These are phyloP conservation scores for Cryptophagus acutangulus DNA, from an alignment of 2,888 invertebrate genomes.

Conservation along the genomic window DNA sequence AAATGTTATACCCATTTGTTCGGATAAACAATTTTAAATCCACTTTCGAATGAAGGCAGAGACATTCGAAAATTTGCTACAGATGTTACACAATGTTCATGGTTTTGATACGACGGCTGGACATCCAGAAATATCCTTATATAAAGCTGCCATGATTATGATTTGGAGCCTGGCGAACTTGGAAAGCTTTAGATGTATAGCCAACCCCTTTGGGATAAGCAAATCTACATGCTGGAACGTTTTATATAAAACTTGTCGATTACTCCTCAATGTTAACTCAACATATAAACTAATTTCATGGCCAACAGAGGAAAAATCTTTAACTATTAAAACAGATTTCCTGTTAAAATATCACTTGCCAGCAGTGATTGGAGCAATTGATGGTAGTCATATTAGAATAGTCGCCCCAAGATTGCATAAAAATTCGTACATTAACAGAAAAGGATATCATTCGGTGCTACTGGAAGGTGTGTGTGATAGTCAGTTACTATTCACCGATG, in stretches of 20 bases:
- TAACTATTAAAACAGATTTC: neutral
- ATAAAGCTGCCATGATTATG: conserved; percentile 17
- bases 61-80: neutral
- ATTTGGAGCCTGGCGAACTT: conserved; percentile 19
- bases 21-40: conserved; percentile 13
- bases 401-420: conserved; percentile 18
- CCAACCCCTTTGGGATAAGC: too few relatives aligned
- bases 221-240: conserved; percentile 24
- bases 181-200: too few relatives aligned
- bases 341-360: neutral
- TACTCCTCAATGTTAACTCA: conserved; percentile 19
- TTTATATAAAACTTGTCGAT: conserved; percentile 18
- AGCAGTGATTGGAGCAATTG: conserved; percentile 13
- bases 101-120: conserved; percentile 2
- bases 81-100: too few relatives aligned
- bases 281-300: conserved; percentile 14
- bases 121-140: conserved; percentile 12
- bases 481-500: conserved; percentile 18
- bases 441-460: conserved; percentile 20
- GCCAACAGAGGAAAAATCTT: conserved; percentile 7
- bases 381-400: conserved; percentile 25
- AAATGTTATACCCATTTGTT: conserved; percentile 9
- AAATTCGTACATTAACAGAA: conserved; percentile 24
- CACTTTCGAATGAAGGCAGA: conserved; percentile 9
- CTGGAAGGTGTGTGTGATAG: conserved; percentile 23